A percentile compares a stretch with the other conserved stretches of the same genome.
Conservation (phyloP, 2,113 vertebrate species). For the Gallinago jamesoni region DNA sequence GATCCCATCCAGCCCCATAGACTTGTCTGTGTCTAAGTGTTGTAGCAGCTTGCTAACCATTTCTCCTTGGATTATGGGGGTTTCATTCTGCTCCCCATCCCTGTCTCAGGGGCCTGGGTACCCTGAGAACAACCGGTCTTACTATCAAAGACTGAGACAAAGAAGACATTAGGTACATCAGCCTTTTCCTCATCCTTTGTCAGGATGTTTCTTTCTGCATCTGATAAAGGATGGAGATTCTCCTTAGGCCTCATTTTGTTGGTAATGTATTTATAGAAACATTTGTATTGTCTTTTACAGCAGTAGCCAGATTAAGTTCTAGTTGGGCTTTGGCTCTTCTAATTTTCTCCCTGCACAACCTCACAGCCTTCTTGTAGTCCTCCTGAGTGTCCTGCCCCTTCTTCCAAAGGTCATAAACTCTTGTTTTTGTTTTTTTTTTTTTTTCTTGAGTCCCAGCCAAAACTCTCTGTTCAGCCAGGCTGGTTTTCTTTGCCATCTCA, state of each 20-base stretch:
- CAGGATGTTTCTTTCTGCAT: background rate
- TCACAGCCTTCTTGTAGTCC: background rate
- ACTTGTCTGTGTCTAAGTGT: no score
- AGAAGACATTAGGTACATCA: background rate
- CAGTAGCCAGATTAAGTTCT: background rate
- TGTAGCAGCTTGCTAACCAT: background rate
- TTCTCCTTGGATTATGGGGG: background rate
- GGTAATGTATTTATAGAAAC: background rate
- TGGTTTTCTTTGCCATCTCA: background rate
- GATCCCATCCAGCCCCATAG: no score
- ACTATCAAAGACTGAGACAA: background rate
- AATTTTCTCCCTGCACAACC: background rate
- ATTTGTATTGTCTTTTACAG: background rate
- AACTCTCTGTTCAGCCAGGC: background rate
- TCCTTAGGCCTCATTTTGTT: background rate
- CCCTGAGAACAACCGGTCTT: background rate
- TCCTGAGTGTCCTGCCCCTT: background rate
- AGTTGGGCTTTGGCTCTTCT: background rate
- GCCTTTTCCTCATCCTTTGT: background rate
- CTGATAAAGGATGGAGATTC: background rate
- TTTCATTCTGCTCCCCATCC: background rate
- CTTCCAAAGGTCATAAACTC: background rate
- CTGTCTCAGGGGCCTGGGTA: background rate
- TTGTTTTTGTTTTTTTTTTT: background rate
- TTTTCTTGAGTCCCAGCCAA: background rate